Percentiles rank a stretch among this genome's conserved stretches.
Conservation (phyloP, 2,113 vertebrate genomes). For the Gorsachius goisagi region DNA sequence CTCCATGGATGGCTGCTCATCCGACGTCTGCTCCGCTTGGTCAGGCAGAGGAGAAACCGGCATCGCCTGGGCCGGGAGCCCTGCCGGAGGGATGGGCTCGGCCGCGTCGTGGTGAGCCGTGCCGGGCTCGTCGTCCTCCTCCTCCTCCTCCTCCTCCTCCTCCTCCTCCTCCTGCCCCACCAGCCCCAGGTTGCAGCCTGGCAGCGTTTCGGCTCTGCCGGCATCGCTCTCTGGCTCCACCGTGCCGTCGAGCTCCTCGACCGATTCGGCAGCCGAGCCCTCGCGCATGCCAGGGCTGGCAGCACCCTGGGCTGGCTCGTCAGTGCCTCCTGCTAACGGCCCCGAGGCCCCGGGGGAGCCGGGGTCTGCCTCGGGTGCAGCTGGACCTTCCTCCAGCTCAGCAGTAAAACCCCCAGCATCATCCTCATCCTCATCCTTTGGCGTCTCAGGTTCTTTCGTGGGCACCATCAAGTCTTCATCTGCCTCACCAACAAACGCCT, state of each 20-base stretch:
- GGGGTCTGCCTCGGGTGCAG: background rate
- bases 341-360: rapidly evolving
- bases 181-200: background rate
- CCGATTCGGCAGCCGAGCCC: background rate
- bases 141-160: background rate
- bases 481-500: rapidly evolving
- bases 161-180: background rate
- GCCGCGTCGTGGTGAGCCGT: rapidly evolving
- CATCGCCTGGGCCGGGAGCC: background rate
- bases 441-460: background rate
- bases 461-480: background rate
- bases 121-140: background rate
- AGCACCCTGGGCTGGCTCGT: background rate
- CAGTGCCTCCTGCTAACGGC: rapidly evolving
- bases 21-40: rapidly evolving
- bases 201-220: background rate
- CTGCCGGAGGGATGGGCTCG: background rate
- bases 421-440: background rate
- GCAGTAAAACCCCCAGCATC: background rate
- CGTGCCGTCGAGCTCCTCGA: rapidly evolving
- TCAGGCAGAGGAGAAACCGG: background rate
- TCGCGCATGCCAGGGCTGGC: rapidly evolving
- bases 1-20: background rate
- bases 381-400: background rate
- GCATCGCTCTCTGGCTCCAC: rapidly evolving